Evolutionary conservation across 2,113 vertebrate species (phyloP), one percentile per base, ranked within the genome.

Genomic region (Neolamprologus sp.): DNA sequence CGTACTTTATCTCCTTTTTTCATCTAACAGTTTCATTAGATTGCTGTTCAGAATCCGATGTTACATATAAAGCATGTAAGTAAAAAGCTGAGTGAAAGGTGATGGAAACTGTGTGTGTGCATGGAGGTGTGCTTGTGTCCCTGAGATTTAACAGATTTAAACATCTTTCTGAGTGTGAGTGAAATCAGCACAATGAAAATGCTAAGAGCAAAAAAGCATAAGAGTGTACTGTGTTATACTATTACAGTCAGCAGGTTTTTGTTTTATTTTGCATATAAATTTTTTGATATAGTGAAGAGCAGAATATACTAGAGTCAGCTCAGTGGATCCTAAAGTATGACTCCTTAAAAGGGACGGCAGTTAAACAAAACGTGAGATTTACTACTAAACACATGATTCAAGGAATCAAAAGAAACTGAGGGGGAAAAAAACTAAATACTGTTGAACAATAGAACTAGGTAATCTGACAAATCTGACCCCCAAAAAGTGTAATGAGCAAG

Each of bases 351-450:
- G 19, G 51, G 19, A 21, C n/a, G 1, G 51, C 51, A 54, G 51
- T 53, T 53, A 53, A 53, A 53, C n/a, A 53, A 53, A 53, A 53
- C 51, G n/a, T 53, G 51, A 53, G 9, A 53, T 53, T 11, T 53
- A 53, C 51, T 21, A 21, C 51, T 11, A 53, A 53, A 21, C 51
- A 2, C 51, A 11, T 53, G 51, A 53, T 53, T 53, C 51, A 53
- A 53, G 51, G n/a, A 53, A 53, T 53, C 51, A 51, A 51, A n/a
- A 53, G 10, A 21, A 53, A 53, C n/a, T 21, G 51, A n/a, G 9
- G 9, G 9, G 3, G 0, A 23, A 55, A 9, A 55, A 55, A 55
- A 23, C 10, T 0, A 13, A 55, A 23, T 23, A 55, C 21, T 13
- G 21, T 21, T 12, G 53, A 55, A 55, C 21, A 55, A 55, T 23